Evolutionary conservation across 2,888 invertebrate species (phyloP).

Genomic region (Cryptocheilus praepositus): DNA sequence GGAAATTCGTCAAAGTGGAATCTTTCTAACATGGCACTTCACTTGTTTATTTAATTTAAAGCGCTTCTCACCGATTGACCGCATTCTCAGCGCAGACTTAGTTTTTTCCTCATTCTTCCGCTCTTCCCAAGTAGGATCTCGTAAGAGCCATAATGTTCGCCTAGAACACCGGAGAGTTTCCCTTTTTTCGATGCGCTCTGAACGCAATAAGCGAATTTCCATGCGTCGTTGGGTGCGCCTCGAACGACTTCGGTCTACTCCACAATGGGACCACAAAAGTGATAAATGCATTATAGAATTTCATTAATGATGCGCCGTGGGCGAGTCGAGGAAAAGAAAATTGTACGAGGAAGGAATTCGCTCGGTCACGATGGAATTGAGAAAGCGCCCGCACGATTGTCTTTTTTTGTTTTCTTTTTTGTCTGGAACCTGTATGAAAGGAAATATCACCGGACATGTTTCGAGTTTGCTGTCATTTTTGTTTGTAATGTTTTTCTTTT

Average conservation of each 20-base stretch:
- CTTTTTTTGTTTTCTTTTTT: not conserved
- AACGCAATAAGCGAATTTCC: not conserved
- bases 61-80: too few relatives aligned
- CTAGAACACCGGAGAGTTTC: too few relatives aligned
- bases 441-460: conserved; percentile 9
- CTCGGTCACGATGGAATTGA: not conserved
- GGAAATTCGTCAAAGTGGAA: not conserved
- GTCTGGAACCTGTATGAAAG: not conserved
- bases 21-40: not conserved
- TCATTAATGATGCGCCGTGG: conserved; percentile 57
- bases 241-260: conserved; percentile 65
- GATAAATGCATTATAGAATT: conserved; percentile 65
- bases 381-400: not conserved
- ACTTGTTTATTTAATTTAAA: conserved; percentile 1
- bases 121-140: too few relatives aligned
- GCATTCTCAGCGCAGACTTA: too few relatives aligned
- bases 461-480: conserved; percentile 21
- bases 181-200: not conserved
- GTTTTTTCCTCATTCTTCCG: too few relatives aligned
- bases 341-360: conserved; percentile 19
- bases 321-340: conserved; percentile 48
- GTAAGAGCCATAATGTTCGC: too few relatives aligned
- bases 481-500: conserved; percentile 16
- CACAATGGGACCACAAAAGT: conserved; percentile 71
- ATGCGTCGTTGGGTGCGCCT: conserved; percentile 19